Evolutionary conservation across 2,888 invertebrate species (phyloP).

Genomic region (Tetropium fuscum): DNA sequence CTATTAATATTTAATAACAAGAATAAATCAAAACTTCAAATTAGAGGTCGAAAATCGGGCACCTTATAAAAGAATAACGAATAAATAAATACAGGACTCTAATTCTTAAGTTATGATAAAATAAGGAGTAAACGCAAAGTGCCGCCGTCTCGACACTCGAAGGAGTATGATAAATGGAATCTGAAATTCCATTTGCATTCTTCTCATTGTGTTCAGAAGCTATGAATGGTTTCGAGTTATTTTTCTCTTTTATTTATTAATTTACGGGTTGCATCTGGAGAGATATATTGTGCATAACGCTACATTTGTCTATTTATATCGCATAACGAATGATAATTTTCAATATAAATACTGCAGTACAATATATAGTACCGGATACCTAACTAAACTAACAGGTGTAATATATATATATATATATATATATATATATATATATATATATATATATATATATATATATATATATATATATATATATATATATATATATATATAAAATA

Average conservation of each 20-base stretch:
- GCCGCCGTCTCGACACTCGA: constrained; percentile 45
- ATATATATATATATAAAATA: no score
- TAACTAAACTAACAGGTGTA: no score
- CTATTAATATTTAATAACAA: no score
- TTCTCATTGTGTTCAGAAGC: constrained; percentile 61
- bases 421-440: no score
- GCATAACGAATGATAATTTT: no score
- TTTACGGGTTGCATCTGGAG: constrained; percentile 24
- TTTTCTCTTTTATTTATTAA: constrained; percentile 39
- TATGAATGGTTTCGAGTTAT: constrained; percentile 37
- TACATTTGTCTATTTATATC: no score
- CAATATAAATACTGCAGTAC: no score
- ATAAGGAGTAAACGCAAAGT: constrained; percentile 30
- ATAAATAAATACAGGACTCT: constrained; percentile 6
- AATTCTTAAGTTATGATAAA: constrained; percentile 14
- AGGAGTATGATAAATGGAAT: constrained; percentile 63
- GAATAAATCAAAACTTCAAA: constrained; percentile 15
- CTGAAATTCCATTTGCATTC: constrained; percentile 64
- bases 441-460: no score
- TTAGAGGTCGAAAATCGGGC: constrained; percentile 4
- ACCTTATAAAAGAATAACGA: constrained; percentile 2
- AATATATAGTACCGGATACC: no score
- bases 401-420: no score
- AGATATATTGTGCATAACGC: no score
- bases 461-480: no score